Base-by-base conservation (phyloP, 2,113 vertebrate species). In the Psittacus erithacus region DNA sequence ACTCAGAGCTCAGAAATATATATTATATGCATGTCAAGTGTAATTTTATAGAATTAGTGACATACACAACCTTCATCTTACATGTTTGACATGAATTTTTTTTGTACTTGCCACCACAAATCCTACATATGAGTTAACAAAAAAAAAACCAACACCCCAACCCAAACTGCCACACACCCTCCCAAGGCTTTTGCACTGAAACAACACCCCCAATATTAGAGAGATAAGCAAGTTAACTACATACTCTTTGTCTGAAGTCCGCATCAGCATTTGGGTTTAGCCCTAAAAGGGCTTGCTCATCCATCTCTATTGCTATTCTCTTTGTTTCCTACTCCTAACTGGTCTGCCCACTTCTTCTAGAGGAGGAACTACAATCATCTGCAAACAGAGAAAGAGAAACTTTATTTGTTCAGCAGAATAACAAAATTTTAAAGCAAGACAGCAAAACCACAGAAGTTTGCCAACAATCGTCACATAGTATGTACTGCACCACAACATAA, bases 221-320 rank as follows among this genome's bases (percentile, higher is more conserved):
- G 29, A 49, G 16, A 90, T 43, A 74, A 90, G 31, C 8, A 76
- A 67, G 52, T 52, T 79, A 64, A 81, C 82, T 81, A 90, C 98
- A 97, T 96, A 99, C 99, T 97, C 99, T 98, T 97, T 99, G 99
- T 93, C 99, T 98, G 97, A 99, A 99, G 95, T 98, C 98, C 38
- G 99, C 98, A 91, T 99, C 99, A 50, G 99, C 99, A 91, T 99
- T 99, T 82, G 99, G 99, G 98, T 99, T 99, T 94, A 99, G 98
- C 93, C 99, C 99, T 97, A 99, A 96, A 95, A 99, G 99, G 96
- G 99, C 99, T 97, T 99, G 99, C 97, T 99, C 99, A 98, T 99
- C 99, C 99, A 99, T 99, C 96, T 98, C 97, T 98, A 95, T 92
- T 89, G 97, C 96, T 98, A 97, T 98, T 97, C 95, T 96, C 97